Base-by-base conservation (phyloP, 2,113 vertebrate genomes). In the Eptatretus burgeri region DNA sequence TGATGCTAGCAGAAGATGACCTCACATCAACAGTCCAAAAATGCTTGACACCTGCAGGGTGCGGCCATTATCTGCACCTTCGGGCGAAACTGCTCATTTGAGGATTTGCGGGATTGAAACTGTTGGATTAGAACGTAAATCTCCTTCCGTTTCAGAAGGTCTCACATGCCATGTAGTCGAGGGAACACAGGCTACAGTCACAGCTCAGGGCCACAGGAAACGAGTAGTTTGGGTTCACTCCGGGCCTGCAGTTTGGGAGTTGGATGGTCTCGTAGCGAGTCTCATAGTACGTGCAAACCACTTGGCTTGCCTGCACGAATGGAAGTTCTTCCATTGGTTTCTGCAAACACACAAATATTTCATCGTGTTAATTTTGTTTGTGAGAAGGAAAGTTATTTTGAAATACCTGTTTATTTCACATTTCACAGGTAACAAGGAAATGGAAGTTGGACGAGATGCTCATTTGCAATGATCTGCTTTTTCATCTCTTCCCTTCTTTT, bases 241-340 rank as follows among this genome's bases (percentile, higher is more conserved):
- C 67, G 0, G 77, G 69, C 13, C 67, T 72, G 66, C 84, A 95
- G 69, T 65, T 71, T 13, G 85, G 85, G 66, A 95, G 76, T 67
- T 77, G 81, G 66, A 93, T 77, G 0, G 75, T 84, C 66, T 76
- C 71, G 67, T 79, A 70, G 20, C 74, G 84, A 13, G 77, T 86
- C 74, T 81, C 72, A 0, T 86, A 91, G 76, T 93, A 91, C 66
- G 82, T 94, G 65, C 88, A 94, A 51, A 91, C 80, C 0, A 76
- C 75, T 69, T 93, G 87, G 68, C 82, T 67, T 13, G 82, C 80
- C 72, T 87, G 80, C 0, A 93, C 75, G 73, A 77, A 88, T 1
- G 85, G 88, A 0, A 82, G 78, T 52, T 85, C 78, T 72, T 89
- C 71, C 51, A 86, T 69, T 0, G 84, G 88, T 65, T 78, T 95